Base-by-base conservation (phyloP, 92 coral and sea anemone genomes). In the Epizoanthus rinbou region DNA sequence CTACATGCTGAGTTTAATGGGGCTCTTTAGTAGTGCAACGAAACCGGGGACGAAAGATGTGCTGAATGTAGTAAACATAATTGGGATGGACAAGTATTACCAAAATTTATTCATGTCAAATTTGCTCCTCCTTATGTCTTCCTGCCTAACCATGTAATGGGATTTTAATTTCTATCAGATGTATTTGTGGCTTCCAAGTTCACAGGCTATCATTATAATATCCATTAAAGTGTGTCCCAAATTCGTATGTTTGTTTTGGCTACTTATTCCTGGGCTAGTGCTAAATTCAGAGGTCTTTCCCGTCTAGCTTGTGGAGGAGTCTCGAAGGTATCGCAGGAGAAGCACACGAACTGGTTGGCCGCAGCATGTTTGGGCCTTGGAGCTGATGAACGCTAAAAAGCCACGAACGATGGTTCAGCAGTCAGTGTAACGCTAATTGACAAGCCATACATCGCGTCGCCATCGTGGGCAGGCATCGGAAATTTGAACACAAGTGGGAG, bases 271-370 rank as follows among this genome's bases (percentile, higher is more conserved):
- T 68, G 31, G 28, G 45, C 57, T 53, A 64, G 37, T 41, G 22
- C 60, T 79, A 31, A 39, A 57, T 50, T 69, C 35, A 35, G 52
- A 14, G 22, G 69, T 68, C 45, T 41, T 28, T 64, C 37, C 67
- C 58, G 64, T 62, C 73, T 80, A 88, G 88, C 78, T 88, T 24
- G 86, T 80, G 85, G 98, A 91, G 31, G 95, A 95, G 50, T 84
- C 84, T 6, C 90, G 80, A 75, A 76, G 88, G 41, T 79, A 73
- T 70, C 75, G 75, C 45, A 89, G 97, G 50, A 92, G 98, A 52
- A 94, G 98, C 81, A 89, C 94, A 13, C 87, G 99, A 25, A 97
- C 99, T 8, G 99, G 99, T 64, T 97, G 99, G 99, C 99, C 99
- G 3, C 99, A 97, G 54, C 99, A 97, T 59, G 99, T 97, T 57